Evolutionary conservation across 2,113 vertebrate species (phyloP), one percentile per base, ranked within the genome.

Genomic region (Rhinichthys klamathensis): DNA sequence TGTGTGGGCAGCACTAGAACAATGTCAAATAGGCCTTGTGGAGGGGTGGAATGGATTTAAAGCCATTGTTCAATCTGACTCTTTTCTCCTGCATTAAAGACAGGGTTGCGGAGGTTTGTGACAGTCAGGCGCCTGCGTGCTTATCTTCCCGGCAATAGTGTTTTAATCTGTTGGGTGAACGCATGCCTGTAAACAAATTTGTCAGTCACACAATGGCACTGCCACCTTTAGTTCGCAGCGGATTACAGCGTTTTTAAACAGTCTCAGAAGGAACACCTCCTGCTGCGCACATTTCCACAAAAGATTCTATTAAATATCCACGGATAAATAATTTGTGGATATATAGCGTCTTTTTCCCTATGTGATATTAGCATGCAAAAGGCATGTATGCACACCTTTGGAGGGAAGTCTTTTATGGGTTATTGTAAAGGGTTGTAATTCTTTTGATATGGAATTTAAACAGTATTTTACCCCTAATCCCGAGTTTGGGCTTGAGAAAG

Each of bases 101-200:
- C 73, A 80, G 69, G 86, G 82, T 85, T 83, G 87, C 90, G 73
- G 87, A 92, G 91, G 90, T 85, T 89, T 91, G 88, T 92, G 91
- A 91, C 90, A 85, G 86, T 91, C 89, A 84, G 83, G 87, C 70
- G 88, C 86, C 92, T 93, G 90, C 86, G 87, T 93, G 90, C 90
- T 95, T 94, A 94, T 94, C 92, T 91, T 88, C 83, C 88, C 83
- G 87, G 91, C 93, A 90, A 86, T 92, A 92, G 91, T 91, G 90
- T 93, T 91, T 88, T 95, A 95, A 95, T 95, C 95, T 95, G 92
- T 91, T 92, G 92, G 93, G 93, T 88, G 91, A 92, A 73, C 81
- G 89, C 86, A 90, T 82, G 92, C 91, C 90, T 93, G 92, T 92
- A 94, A 94, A 94, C 94, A 93, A 94, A 94, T 94, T 94, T 92